Conservation (phyloP, 64 coral and sea anemone genomes). For the Porites lutea region DNA sequence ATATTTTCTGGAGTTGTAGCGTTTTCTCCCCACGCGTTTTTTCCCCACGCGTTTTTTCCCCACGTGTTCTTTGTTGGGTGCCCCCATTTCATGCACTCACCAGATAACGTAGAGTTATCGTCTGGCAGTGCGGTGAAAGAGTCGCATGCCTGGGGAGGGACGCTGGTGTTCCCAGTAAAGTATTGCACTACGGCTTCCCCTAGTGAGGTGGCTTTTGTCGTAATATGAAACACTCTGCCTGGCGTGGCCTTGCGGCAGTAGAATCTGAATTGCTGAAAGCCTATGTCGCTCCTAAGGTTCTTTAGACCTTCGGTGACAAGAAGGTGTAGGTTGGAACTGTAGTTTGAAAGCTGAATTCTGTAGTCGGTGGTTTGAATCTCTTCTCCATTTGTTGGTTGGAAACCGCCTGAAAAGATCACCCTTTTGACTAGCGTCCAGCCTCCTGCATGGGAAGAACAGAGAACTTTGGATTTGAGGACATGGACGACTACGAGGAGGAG, state of each 20-base stretch:
- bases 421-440: background rate
- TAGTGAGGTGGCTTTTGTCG: background rate
- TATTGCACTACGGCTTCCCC: background rate
- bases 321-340: background rate
- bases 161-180: background rate
- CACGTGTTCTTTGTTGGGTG: background rate
- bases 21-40: too few relatives aligned
- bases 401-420: background rate
- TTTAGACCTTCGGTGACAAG: background rate
- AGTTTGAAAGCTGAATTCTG: background rate
- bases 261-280: slow-evolving; percentile 1
- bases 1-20: background rate
- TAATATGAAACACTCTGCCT: background rate
- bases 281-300: background rate
- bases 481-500: too few relatives aligned
- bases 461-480: background rate
- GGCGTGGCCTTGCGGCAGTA: background rate
- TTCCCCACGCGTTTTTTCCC: background rate
- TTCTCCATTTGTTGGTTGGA: background rate
- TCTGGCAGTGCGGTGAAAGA: background rate
- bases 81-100: background rate
- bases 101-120: background rate
- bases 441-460: background rate
- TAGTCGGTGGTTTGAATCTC: background rate
- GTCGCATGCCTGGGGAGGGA: background rate